Evolutionary conservation across 2,797 vertebrate species (phyloP), one percentile per base, ranked within the genome.

Genomic region (Cossypha niveicapilla): DNA sequence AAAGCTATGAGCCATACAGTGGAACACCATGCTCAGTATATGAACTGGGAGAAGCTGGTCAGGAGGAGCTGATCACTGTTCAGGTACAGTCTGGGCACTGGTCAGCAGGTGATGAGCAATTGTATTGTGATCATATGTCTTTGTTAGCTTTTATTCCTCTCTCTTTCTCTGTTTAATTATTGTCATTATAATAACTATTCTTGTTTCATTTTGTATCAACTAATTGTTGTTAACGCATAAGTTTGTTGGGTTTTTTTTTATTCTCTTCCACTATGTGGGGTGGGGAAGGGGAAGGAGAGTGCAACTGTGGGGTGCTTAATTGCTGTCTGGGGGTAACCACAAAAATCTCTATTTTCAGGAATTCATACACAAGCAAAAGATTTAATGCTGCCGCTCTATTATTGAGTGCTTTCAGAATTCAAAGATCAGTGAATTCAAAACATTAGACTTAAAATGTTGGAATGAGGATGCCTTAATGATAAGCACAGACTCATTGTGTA

Each of bases 381-480:
- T 76, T 87, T 85, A 79, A 95, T 65, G 86, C 41, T 86, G 77
- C 54, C 45, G 48, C 35, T 82, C 39, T 93, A 78, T 86, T 91
- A 83, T 18, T 65, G 78, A 95, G 66, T 47, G 50, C 19, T 89
- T 97, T 94, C 79, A 66, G 56, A 97, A 95, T 65, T 56, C 77
- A 84, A 92, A 93, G 60, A n/a, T 47, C 44, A 74, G 75, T 76
- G n/a, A 88, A 76, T 76, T 75, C 75, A 63, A 96, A 96, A 85
- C n/a, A 48, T 18, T 34, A 53, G 11, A 7, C n/a, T 84, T 86
- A 53, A 37, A 85, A 90, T 27, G 7, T 12, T 70, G 56, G 56
- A 86, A 85, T 22, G 27, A 88, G 35, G 57, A 62, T 28, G 12
- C 21, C 57, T 44, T 50, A 54, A 25, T 30, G 27, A 70, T 42